These are phyloP conservation scores for Tanypteryx hageni DNA, from an alignment of 2,888 invertebrate genomes.

Conservation along the genomic window DNA sequence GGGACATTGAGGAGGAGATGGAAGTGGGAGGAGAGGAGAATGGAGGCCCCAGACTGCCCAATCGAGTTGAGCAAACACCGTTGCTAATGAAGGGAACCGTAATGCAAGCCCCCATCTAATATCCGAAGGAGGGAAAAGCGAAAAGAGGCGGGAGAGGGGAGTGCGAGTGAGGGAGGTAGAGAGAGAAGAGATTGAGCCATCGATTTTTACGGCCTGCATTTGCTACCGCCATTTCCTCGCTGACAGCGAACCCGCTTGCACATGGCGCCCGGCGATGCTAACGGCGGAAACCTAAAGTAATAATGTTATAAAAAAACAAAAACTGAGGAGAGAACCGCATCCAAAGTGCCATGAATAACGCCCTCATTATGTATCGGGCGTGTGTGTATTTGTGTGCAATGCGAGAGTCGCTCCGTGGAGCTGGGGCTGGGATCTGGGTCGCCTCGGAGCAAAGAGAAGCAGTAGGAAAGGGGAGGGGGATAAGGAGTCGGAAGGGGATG, in stretches of 20 bases:
- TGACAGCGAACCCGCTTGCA: not conserved
- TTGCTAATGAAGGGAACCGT: constrained; percentile 10
- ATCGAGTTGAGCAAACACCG: constrained; percentile 8
- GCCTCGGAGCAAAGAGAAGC: not conserved
- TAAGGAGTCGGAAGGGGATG: not conserved
- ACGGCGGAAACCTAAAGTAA: not conserved
- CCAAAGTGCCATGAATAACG: not conserved
- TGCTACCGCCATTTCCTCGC: not conserved
- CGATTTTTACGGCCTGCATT: constrained; percentile 19
- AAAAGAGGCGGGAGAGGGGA: too few relatives aligned
- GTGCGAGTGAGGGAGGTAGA: too few relatives aligned
- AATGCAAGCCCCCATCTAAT: constrained; percentile 15
- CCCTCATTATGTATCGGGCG: not conserved
- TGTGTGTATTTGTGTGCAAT: too few relatives aligned
- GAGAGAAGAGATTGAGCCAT: not conserved
- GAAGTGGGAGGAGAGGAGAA: too few relatives aligned
- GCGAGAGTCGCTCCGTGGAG: too few relatives aligned
- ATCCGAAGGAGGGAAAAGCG: not conserved
- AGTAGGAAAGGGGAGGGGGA: not conserved
- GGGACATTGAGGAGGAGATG: too few relatives aligned
- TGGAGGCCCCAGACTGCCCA: too few relatives aligned
- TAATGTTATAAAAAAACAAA: not conserved
- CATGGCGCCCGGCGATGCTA: not conserved
- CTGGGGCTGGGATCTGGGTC: too few relatives aligned
- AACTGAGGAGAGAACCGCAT: not conserved